phyloP scores from a whole-genome alignment of 2,888 invertebrate species.

The Drosophila pullipes region DNA sequence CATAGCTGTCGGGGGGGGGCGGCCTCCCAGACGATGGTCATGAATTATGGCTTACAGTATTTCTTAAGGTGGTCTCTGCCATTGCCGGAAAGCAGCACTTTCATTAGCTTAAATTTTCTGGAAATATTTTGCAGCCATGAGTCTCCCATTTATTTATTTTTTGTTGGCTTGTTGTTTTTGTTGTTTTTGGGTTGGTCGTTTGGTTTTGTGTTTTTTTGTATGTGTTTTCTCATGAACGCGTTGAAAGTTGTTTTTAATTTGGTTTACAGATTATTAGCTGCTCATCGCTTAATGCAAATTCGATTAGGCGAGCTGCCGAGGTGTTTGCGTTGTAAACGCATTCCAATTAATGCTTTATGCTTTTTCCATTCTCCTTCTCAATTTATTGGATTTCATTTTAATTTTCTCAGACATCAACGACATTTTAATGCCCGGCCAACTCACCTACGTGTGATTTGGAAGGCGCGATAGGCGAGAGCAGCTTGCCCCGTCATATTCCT shows the following conservation, averaged over 20 bases:
- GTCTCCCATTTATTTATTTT: conserved; percentile 7
- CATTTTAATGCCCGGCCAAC: conserved; percentile 51
- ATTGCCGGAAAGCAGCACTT: conserved; percentile 62
- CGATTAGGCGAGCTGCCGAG: conserved; percentile 60
- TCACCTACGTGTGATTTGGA: conserved; percentile 66
- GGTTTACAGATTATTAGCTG: conserved; percentile 83
- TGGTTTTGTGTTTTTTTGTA: conserved; percentile 33
- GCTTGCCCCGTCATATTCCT: conserved; percentile 55
- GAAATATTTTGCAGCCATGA: conserved; percentile 72
- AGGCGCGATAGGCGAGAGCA: conserved; percentile 42
- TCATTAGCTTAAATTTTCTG: conserved; percentile 83
- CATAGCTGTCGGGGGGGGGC: conserved; percentile 39
- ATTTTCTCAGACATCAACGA: conserved; percentile 43
- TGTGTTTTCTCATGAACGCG: conserved; percentile 56
- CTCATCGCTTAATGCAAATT: conserved; percentile 79
- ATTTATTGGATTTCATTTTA: conserved; percentile 68
- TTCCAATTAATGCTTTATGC: conserved; percentile 19
- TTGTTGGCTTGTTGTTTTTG: conserved; percentile 18
- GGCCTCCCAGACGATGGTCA: conserved; percentile 55
- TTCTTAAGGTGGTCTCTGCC: conserved; percentile 60
- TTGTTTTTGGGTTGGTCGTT: conserved; percentile 30
- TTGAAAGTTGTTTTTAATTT: conserved; percentile 65
- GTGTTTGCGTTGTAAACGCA: conserved; percentile 40
- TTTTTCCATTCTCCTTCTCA: neutral
- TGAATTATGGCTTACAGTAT: conserved; percentile 83